Base-by-base conservation (phyloP, 2,888 invertebrate genomes). In the Helobdella robusta region DNA sequence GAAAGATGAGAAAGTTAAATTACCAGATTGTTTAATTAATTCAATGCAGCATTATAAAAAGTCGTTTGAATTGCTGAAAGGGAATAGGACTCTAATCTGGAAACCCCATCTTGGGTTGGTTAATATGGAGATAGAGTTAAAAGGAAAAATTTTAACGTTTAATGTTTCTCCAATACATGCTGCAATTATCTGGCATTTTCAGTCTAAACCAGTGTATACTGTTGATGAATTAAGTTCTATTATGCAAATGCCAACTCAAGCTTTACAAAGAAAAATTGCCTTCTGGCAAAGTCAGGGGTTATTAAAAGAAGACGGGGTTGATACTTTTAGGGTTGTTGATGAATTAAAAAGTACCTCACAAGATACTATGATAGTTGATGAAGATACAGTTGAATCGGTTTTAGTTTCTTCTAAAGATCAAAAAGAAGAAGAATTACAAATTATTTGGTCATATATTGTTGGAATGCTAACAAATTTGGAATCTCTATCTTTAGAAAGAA, bases 391-490 rank as follows among this genome's bases (percentile, higher is more conserved):
- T 0, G 93, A 93, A 80, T 91, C 91, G 77, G 91, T 89, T 0
- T 91, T 92, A 89, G 91, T 91, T 1, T 92, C 92, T 25, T 88
- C 91, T 0, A 89, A 91, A 77, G 91, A 92, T 77, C 93, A 93
- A 78, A 83, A 91, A 67, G 92, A 93, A 80, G 91, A 91, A 73
- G 93, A 94, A 78, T 82, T 93, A 66, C 92, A 92, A 83, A 85
- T 87, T 56, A 92, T 93, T 79, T 95, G 95, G 95, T 90, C 92
- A 0, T 95, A 94, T 75, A 92, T 95, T 73, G 89, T 91, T 56
- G 94, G 93, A 23, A 95, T 95, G 95, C 81, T 95, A 66, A 92
- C 92, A 15, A 95, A 95, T 82, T 82, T 95, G 70, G 92, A 93
- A 74, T 89, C 89, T 0, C 83, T 94, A 76, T 89, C 92, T 0